Base-by-base conservation (phyloP, 2,797 vertebrate species). In the Sebastes miniatus region DNA sequence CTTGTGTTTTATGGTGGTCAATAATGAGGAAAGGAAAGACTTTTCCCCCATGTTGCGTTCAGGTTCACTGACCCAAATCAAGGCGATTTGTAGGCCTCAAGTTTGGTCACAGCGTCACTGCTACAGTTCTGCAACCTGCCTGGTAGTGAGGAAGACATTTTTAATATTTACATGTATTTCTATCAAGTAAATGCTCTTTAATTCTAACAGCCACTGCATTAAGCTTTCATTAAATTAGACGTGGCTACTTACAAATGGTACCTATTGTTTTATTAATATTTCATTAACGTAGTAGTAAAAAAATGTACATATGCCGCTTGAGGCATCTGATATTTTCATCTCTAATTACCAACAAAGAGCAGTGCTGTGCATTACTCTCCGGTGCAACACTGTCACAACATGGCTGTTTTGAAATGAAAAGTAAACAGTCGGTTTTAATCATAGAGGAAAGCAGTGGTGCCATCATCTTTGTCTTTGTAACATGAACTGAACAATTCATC, bases 401-500 rank as follows among this genome's bases (percentile, higher is more conserved):
- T 79, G 79, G 84, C 76, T 80, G 72, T 79, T 52, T 84, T 87
- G 75, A 84, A 88, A 88, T 83, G 77, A 92, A 89, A 89, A 70
- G 84, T 81, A 88, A 91, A 81, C 88, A 79, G 80, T 59, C 73
- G 61, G 73, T 88, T 91, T 89, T 88, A 89, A 91, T 89, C 77
- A 80, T 62, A 62, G 63, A 68, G 77, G 59, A 88, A 73, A 80
- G 76, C 69, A 63, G 54, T 32, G 47, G 73, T 68, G 79, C 77
- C 59, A 54, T 70, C 58, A 36, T 86, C 73, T 86, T 83, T 73
- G 84, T 88, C 85, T 89, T 65, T 87, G 87, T 80, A 89, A 89
- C 84, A 64, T 27, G 63, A 88, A 84, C 81, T 86, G 76, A 91
- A 89, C 90, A 87, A 90, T 92, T 92, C 87, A 92, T 92, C 83